Base-by-base conservation (phyloP, 2,113 vertebrate genomes). In the Tupaia tana region DNA sequence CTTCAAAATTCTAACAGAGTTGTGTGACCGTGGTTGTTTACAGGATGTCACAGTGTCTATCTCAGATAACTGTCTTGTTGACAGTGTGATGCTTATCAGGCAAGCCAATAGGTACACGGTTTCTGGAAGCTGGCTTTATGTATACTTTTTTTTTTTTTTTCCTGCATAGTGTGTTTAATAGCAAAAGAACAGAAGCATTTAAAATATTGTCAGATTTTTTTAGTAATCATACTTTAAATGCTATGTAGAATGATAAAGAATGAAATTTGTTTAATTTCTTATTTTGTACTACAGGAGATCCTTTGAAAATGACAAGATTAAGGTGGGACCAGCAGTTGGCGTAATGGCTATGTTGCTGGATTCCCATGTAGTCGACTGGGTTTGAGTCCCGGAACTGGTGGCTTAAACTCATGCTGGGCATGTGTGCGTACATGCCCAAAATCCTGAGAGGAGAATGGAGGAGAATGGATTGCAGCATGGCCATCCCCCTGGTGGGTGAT, bases 1-100 rank as follows among this genome's bases (percentile, higher is more conserved):
- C 59, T 88, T 94, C 67, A 80, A 66, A 89, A 43, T 70, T 95
- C 86, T 90, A 84, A 43, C 31, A 74, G 54, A 79, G 16, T 54
- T 73, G 4, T 20, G 12, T 10, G 20, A 70, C 15, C 73, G 0
- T 27, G 63, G 9, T 31, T 89, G 29, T 84, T 90, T 88, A 78
- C 12, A 27, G 25, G 31, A 58, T 75, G 22, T 19, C 82, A 80
- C 31, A 56, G n/a, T 79, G 13, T 34, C 66, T 27, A 2, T 27
- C 15, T 83, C 58, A 34, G 58, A 24, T 61, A 66, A 66, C 16
- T 77, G 20, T 77, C 67, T 73, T 93, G 20, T 84, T 93, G 58
- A 93, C 31, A 77, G 2, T 22, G 11, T 13, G 16, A 77, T 86
- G 27, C 2, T 91, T 93, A 91, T 89, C 63, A 85, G 25, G 69